Conservation (phyloP, 1,140 invertebrate genomes). For the Drosophila pseudoobscura region DNA sequence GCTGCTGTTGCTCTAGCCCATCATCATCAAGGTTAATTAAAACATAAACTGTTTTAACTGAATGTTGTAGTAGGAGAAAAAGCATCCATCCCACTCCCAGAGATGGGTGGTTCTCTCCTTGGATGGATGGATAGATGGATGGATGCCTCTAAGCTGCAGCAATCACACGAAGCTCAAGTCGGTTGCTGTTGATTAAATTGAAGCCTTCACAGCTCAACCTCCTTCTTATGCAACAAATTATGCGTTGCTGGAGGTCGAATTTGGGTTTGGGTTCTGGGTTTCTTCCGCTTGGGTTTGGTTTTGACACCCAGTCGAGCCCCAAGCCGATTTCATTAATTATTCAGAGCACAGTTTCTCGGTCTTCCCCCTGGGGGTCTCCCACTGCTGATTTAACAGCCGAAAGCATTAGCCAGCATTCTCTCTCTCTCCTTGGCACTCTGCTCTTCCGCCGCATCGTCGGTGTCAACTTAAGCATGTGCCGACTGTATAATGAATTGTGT, state of each 20-base stretch:
- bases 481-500: conserved; percentile 46
- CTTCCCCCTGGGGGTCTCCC: conserved; percentile 8
- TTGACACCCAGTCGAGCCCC: conserved; percentile 19
- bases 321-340: conserved; percentile 70
- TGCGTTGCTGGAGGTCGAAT: conserved; percentile 18
- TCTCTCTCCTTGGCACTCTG: conserved; percentile 1
- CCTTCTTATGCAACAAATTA: conserved; percentile 58
- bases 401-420: conserved; percentile 45
- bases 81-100: too few species aligned
- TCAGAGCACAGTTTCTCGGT: conserved; percentile 50
- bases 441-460: conserved; percentile 7
- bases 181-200: conserved; percentile 62
- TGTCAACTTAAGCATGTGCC: conserved; percentile 19
- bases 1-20: not conserved
- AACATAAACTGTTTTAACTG: conserved; percentile 52
- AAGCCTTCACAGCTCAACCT: conserved; percentile 20
- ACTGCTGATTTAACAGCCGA: conserved; percentile 53
- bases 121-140: too few species aligned
- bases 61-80: conserved; percentile 8
- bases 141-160: conserved; percentile 10
- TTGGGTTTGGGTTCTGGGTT: too few species aligned
- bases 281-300: conserved; percentile 17
- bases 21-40: conserved; percentile 53
- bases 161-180: conserved; percentile 35
- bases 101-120: too few species aligned